These are phyloP conservation scores for Cherax quadricarinatus DNA, from an alignment of 1,140 invertebrate species.

Conservation along the genomic window DNA sequence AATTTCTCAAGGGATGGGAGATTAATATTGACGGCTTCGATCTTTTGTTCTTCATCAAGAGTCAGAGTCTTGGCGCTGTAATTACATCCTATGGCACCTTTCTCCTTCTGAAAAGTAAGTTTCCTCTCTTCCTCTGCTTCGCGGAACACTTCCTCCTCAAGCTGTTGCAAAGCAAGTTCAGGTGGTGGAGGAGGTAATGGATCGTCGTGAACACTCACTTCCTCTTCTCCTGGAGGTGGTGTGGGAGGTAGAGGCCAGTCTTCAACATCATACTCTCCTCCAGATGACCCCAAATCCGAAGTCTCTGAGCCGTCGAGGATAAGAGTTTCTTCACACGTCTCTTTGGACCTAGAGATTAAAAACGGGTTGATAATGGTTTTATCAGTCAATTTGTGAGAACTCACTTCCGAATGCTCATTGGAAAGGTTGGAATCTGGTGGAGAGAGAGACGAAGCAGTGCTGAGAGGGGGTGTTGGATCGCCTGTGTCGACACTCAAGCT, in stretches of 20 bases:
- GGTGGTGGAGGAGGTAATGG: conserved; percentile 60
- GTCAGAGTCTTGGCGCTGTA: conserved; percentile 20
- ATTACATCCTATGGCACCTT: conserved; percentile 30
- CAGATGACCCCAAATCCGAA: conserved; percentile 71
- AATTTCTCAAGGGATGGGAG: conserved; percentile 5
- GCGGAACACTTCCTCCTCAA: conserved; percentile 65
- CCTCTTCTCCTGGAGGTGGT: conserved; percentile 48
- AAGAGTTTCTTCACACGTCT: conserved; percentile 55
- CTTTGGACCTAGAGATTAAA: conserved; percentile 18
- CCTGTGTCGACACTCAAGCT: conserved; percentile 53
- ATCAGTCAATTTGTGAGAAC: neutral
- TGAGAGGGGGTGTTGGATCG: conserved; percentile 43
- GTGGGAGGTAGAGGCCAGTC: conserved; percentile 68
- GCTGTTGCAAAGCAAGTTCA: conserved; percentile 66
- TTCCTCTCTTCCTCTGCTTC: conserved; percentile 60
- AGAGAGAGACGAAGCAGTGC: conserved; percentile 55
- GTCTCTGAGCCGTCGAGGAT: conserved; percentile 70
- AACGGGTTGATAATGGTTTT: conserved; percentile 27
- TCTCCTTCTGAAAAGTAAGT: conserved; percentile 41
- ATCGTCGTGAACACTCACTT: conserved; percentile 34
- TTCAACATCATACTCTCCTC: conserved; percentile 69
- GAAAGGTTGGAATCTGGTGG: conserved; percentile 46
- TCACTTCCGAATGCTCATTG: conserved; percentile 5
- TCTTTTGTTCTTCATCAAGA: conserved; percentile 2
- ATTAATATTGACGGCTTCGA: conserved; percentile 59